These are phyloP conservation scores for Zosterops japonicus DNA, from an alignment of 2,113 vertebrate genomes.

Conservation along the genomic window DNA sequence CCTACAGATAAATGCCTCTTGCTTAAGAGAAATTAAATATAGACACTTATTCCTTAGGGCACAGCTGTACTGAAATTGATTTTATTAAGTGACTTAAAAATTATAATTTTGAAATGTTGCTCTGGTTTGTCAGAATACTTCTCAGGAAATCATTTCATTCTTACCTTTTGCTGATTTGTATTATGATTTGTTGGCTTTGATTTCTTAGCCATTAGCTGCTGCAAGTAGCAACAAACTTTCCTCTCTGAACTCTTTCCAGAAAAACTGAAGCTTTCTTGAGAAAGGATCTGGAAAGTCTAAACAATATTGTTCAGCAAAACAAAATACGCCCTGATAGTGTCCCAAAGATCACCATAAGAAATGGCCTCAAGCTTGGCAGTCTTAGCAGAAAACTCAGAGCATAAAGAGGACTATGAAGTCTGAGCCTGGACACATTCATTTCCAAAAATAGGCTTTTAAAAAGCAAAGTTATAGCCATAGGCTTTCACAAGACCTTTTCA, in stretches of 20 bases:
- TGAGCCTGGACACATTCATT: neutral
- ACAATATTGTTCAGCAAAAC: neutral
- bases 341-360: neutral
- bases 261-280: neutral
- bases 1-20: neutral
- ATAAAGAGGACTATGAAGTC: neutral
- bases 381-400: neutral
- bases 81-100: constrained; percentile 23
- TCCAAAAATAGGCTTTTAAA: neutral
- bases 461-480: neutral
- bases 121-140: neutral
- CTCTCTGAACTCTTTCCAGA: neutral
- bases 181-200: neutral
- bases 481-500: neutral
- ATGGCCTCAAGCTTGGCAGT: neutral
- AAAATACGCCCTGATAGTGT: neutral
- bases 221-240: neutral
- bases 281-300: neutral
- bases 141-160: neutral
- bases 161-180: neutral
- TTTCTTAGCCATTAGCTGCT: neutral
- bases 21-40: constrained; percentile 37
- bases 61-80: neutral
- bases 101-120: neutral
- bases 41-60: constrained; percentile 12